Percentiles rank a stretch among this genome's conserved stretches.
Evolutionary conservation across 2,888 invertebrate genomes (phyloP).

Genomic region (Pammene fasciana): DNA sequence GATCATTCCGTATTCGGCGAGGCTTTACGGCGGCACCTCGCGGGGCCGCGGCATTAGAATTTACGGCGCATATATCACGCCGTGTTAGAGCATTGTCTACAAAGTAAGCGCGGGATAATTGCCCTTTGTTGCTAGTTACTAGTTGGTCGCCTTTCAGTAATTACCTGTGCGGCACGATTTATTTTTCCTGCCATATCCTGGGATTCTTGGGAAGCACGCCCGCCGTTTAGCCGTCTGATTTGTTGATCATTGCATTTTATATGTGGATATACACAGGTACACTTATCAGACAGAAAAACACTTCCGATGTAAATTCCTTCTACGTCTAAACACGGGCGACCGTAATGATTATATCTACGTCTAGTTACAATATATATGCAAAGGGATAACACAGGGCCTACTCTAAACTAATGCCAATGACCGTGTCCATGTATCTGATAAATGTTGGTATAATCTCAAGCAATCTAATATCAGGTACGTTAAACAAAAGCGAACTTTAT

Average conservation of each 20-base stretch:
- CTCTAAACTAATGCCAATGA: slow-evolving; percentile 25
- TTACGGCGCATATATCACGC: slow-evolving; percentile 77
- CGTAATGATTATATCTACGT: background rate
- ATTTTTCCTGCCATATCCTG: background rate
- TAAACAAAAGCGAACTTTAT: slow-evolving; percentile 8
- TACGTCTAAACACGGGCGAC: background rate
- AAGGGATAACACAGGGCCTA: slow-evolving; percentile 4
- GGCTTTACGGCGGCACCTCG: slow-evolving; percentile 70
- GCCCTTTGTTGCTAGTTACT: slow-evolving; percentile 61
- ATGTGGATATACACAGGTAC: too few relatives aligned
- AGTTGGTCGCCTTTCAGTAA: slow-evolving; percentile 45
- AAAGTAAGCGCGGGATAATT: slow-evolving; percentile 66
- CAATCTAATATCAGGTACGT: background rate
- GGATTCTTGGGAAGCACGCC: background rate
- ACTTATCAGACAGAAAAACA: background rate
- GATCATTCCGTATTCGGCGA: slow-evolving; percentile 71
- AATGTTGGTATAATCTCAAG: slow-evolving; percentile 15
- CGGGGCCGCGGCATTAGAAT: slow-evolving; percentile 74
- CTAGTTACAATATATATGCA: background rate
- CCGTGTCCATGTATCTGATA: slow-evolving; percentile 30
- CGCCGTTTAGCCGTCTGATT: background rate
- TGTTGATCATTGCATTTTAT: too few relatives aligned
- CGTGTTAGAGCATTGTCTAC: slow-evolving; percentile 67
- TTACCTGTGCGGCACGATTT: slow-evolving; percentile 7
- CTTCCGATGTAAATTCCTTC: slow-evolving; percentile 7